Percentiles rank a stretch among this genome's conserved stretches.
These are phyloP conservation scores for Puffinus mauretanicus DNA, from an alignment of 2,113 vertebrate species.

Conservation along the genomic window DNA sequence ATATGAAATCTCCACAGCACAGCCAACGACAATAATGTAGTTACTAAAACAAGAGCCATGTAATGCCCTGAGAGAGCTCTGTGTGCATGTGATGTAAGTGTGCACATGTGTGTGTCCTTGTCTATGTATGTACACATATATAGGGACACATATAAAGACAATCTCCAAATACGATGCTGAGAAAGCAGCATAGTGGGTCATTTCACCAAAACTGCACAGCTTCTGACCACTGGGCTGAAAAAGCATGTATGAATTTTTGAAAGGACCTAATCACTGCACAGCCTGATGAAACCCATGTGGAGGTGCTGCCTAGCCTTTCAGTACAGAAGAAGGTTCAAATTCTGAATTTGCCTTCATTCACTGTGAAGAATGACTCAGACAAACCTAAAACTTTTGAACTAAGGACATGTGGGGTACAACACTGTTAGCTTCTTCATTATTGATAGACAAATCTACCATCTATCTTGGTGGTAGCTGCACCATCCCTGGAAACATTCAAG, in stretches of 20 bases:
- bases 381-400: not conserved
- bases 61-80: not conserved
- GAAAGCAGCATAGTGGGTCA: not conserved
- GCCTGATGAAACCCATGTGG: not conserved
- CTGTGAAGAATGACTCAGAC: not conserved
- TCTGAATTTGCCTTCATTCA: not conserved
- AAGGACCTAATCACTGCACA: not conserved
- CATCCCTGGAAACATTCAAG: not conserved
- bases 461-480: not conserved
- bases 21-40: not conserved
- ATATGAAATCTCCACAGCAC: not conserved
- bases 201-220: not conserved
- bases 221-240: not conserved
- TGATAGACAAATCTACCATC: not conserved
- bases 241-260: not conserved
- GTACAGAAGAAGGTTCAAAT: not conserved
- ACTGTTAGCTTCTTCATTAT: not conserved
- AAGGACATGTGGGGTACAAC: not conserved
- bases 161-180: accelerated
- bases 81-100: not conserved
- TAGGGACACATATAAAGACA: not conserved
- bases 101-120: accelerated
- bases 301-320: not conserved
- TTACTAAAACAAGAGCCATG: not conserved
- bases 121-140: accelerated